These are phyloP conservation scores for Hozukius guyotensis DNA, from an alignment of 2,797 vertebrate species.

Conservation along the genomic window DNA sequence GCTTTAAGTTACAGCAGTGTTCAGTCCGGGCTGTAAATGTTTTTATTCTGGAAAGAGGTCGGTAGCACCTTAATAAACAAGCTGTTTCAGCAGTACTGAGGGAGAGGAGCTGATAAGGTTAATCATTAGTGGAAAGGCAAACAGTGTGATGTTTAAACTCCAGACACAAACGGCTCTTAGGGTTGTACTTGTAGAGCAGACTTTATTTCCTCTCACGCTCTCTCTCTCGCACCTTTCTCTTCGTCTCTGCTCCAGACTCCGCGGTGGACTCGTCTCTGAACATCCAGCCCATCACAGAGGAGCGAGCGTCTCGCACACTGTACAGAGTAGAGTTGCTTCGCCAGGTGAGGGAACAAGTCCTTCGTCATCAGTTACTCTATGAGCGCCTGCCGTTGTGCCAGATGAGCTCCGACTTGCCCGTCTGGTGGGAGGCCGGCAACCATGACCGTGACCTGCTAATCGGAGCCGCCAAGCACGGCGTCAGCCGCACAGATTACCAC, in stretches of 20 bases:
- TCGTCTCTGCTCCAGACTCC: constrained; percentile 78
- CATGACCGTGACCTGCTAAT: constrained; percentile 97
- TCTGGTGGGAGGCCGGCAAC: constrained; percentile 96
- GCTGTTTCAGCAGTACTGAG: constrained; percentile 23
- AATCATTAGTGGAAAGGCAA: constrained; percentile 69
- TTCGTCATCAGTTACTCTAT: constrained; percentile 90
- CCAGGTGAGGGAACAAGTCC: constrained; percentile 96
- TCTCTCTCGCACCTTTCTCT: constrained; percentile 1
- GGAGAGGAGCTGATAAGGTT: constrained; percentile 53
- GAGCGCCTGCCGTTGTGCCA: constrained; percentile 94
- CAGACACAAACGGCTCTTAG: constrained; percentile 29
- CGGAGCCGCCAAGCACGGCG: constrained; percentile 96
- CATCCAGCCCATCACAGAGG: constrained; percentile 98
- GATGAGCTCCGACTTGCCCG: constrained; percentile 92
- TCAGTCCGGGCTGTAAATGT: not conserved
- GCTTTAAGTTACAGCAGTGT: not conserved
- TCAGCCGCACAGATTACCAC: constrained; percentile 98
- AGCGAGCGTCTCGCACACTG: constrained; percentile 95
- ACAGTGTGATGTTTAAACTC: constrained; percentile 45
- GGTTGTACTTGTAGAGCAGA: not conserved
- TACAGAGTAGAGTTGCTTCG: constrained; percentile 96
- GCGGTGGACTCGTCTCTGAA: constrained; percentile 90
- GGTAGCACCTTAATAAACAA: constrained; percentile 27
- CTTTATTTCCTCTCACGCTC: not conserved
- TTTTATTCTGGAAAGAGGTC: constrained; percentile 19